Evolutionary conservation across 2,113 vertebrate genomes (phyloP).

Genomic region (Syrrhaptes paradoxus): DNA sequence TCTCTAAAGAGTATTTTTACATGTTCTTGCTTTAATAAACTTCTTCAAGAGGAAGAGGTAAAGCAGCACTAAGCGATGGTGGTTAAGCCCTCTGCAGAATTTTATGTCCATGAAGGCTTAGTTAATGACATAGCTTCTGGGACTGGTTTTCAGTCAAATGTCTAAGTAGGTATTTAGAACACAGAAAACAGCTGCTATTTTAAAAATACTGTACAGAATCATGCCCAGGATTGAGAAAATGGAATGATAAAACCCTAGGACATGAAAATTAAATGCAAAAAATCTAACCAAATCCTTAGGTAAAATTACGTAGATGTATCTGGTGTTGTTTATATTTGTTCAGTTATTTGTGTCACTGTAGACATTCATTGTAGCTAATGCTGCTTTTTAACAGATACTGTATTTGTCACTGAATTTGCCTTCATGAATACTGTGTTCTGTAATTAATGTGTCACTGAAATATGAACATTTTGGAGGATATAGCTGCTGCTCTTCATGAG

Average conservation of each 20-base stretch:
- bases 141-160: background rate
- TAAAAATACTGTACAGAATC: background rate
- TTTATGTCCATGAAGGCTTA: background rate
- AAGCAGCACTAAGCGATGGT: background rate
- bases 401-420: background rate
- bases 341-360: background rate
- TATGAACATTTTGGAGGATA: background rate
- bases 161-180: background rate
- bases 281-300: background rate
- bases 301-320: background rate
- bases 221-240: background rate
- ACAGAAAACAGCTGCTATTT: background rate
- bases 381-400: background rate
- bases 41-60: background rate
- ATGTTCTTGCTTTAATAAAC: background rate
- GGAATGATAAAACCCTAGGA: background rate
- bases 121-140: background rate
- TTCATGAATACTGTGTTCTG: background rate
- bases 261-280: background rate
- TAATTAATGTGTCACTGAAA: background rate
- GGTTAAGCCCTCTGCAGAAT: background rate
- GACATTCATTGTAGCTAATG: background rate
- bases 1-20: background rate
- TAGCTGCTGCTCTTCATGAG: background rate
- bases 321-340: background rate